phyloP scores from a whole-genome alignment of 2,888 invertebrate species.

The Ophioninae sp. region DNA sequence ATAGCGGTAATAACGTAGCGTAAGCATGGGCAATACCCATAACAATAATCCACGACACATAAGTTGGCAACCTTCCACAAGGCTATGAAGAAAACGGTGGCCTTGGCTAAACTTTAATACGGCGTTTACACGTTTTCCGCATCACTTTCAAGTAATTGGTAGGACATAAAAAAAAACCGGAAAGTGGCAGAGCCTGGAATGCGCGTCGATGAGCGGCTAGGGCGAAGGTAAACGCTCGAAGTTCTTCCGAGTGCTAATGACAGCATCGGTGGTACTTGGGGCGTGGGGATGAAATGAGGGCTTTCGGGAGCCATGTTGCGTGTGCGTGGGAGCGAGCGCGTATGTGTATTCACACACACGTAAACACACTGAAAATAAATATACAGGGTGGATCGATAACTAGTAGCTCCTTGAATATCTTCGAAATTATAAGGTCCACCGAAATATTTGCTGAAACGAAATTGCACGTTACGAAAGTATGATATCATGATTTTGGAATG shows the following conservation, averaged over 20 bases:
- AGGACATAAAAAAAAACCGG: conserved; percentile 21
- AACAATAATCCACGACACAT: background rate
- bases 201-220: background rate
- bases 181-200: background rate
- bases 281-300: conserved; percentile 10
- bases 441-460: too few relatives aligned
- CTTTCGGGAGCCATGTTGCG: conserved; percentile 12
- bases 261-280: conserved; percentile 40
- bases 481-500: too few relatives aligned
- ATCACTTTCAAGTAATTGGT: background rate
- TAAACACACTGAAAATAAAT: too few relatives aligned
- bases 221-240: background rate
- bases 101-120: conserved; percentile 33
- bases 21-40: background rate
- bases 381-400: too few relatives aligned
- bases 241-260: conserved; percentile 40
- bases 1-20: background rate
- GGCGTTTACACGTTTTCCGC: background rate
- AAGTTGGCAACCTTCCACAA: background rate
- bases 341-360: too few relatives aligned
- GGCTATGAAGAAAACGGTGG: background rate
- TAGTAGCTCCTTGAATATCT: too few relatives aligned
- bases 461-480: too few relatives aligned
- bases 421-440: too few relatives aligned
- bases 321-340: background rate